Evolutionary conservation across 2,113 vertebrate genomes (phyloP).

Genomic region (Oenanthe oenanthe): DNA sequence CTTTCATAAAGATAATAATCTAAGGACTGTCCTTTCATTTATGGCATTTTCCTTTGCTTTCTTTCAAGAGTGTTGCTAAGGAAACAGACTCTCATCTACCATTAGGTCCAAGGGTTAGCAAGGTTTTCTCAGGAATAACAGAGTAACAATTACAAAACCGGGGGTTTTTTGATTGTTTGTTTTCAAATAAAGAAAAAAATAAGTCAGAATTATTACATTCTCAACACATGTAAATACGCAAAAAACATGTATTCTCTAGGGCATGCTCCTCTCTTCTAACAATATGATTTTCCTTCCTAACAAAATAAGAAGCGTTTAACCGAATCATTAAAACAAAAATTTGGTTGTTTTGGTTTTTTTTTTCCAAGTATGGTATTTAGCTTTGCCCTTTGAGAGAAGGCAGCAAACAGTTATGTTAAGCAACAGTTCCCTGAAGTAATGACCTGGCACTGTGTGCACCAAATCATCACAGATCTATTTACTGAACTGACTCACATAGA

Average conservation of each 20-base stretch:
- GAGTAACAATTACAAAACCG: not conserved
- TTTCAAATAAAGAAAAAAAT: not conserved
- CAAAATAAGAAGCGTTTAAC: not conserved
- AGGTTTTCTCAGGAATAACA: not conserved
- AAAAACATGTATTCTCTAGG: not conserved
- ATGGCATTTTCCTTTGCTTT: not conserved
- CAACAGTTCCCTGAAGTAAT: conserved; percentile 38
- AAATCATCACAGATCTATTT: conserved; percentile 43
- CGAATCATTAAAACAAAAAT: not conserved
- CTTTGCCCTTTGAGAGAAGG: conserved; percentile 33
- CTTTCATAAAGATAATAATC: not conserved
- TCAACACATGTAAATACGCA: not conserved
- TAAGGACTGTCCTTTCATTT: not conserved
- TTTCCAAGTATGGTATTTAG: not conserved
- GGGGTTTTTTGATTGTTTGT: not conserved
- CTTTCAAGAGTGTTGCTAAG: conserved; percentile 49
- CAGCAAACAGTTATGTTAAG: conserved; percentile 5
- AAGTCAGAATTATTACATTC: not conserved
- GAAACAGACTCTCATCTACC: conserved; percentile 19
- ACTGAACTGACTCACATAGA: not conserved
- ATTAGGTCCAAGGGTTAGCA: not conserved
- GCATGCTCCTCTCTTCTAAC: not conserved
- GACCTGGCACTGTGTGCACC: not conserved
- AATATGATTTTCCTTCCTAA: not conserved
- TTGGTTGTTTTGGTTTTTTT: not conserved